Evolutionary conservation across 2,888 invertebrate species (phyloP).

Genomic region (Aplocera efformata): DNA sequence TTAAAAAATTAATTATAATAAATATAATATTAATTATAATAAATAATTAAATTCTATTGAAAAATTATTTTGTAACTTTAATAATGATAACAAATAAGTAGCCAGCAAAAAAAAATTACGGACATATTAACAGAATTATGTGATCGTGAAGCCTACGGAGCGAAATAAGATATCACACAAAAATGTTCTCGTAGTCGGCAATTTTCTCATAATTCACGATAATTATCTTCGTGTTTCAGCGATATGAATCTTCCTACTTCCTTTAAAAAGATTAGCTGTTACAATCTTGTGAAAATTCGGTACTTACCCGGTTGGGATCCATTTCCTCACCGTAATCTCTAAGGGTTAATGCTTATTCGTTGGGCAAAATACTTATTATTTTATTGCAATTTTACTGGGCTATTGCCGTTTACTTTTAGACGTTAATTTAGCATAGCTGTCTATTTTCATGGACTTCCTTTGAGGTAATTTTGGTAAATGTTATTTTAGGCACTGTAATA

Average conservation of each 20-base stretch:
- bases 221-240: slow-evolving; percentile 20
- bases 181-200: background rate
- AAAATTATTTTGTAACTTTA: background rate
- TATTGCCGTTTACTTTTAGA: slow-evolving; percentile 23
- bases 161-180: too few species aligned
- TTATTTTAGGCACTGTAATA: slow-evolving; percentile 11
- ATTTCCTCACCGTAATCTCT: slow-evolving; percentile 44
- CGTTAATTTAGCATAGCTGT: slow-evolving; percentile 21
- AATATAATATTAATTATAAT: too few species aligned
- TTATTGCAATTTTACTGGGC: slow-evolving; percentile 33
- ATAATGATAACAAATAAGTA: too few species aligned
- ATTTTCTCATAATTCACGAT: slow-evolving; percentile 15
- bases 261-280: slow-evolving; percentile 31
- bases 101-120: too few species aligned
- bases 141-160: too few species aligned
- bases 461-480: slow-evolving; percentile 11
- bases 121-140: too few species aligned
- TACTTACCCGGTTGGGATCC: slow-evolving; percentile 34
- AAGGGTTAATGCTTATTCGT: slow-evolving; percentile 40
- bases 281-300: slow-evolving; percentile 32
- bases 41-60: background rate
- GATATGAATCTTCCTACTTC: slow-evolving; percentile 25
- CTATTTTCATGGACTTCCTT: slow-evolving; percentile 22
- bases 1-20: too few species aligned
- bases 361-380: slow-evolving; percentile 33